phyloP scores from a whole-genome alignment of 1,140 invertebrate species.

The Bombus breviceps region DNA sequence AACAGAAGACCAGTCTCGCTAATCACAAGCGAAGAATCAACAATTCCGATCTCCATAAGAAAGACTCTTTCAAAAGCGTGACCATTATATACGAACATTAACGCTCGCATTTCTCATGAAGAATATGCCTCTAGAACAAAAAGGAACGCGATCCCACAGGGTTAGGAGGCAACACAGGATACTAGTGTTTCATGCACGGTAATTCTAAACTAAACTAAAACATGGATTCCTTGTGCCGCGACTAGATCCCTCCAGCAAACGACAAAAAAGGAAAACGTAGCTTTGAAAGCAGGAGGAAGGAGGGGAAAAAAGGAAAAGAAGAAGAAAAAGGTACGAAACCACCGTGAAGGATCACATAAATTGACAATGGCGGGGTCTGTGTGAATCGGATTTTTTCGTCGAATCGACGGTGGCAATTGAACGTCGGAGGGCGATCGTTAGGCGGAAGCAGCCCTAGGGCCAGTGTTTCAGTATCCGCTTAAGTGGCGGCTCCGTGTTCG shows the following conservation, averaged over 20 bases:
- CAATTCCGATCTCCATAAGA: too few relatives aligned
- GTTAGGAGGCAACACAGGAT: slow-evolving; percentile 40
- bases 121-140: slow-evolving; percentile 8
- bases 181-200: slow-evolving; percentile 36
- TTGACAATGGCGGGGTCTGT: slow-evolving; percentile 25
- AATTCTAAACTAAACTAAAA: slow-evolving; percentile 52
- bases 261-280: too few relatives aligned
- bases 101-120: slow-evolving; percentile 5
- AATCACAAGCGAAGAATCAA: too few relatives aligned
- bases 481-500: slow-evolving; percentile 39
- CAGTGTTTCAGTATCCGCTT: slow-evolving; percentile 57
- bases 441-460: slow-evolving; percentile 51
- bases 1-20: too few relatives aligned
- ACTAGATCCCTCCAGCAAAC: background rate
- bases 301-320: too few relatives aligned
- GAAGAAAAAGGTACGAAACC: background rate
- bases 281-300: background rate
- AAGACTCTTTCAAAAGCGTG: too few relatives aligned
- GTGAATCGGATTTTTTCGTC: slow-evolving; percentile 23
- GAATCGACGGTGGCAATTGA: slow-evolving; percentile 42
- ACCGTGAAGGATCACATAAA: slow-evolving; percentile 8
- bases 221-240: slow-evolving; percentile 22
- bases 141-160: slow-evolving; percentile 41
- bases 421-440: slow-evolving; percentile 55
- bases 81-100: too few relatives aligned